A percentile compares a stretch with the other conserved stretches of the same genome.
These are phyloP conservation scores for Hydroisotoma schaefferi DNA, from an alignment of 2,888 invertebrate species.

Conservation along the genomic window DNA sequence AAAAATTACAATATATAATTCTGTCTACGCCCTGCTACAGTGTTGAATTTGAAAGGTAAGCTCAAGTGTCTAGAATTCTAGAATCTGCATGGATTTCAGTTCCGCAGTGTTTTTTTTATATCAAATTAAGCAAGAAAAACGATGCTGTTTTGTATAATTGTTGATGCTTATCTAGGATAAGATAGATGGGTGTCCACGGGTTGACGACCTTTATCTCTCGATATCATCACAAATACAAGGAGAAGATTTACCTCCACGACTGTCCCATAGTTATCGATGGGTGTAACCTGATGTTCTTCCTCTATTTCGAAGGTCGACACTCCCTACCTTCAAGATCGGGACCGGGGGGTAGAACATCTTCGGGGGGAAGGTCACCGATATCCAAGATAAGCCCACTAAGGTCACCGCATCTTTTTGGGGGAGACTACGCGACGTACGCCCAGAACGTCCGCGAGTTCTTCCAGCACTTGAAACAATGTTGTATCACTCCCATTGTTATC, in stretches of 20 bases:
- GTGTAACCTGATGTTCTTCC: conserved; percentile 67
- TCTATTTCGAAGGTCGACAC: conserved; percentile 56
- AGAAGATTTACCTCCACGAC: conserved; percentile 63
- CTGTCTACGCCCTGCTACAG: too few species aligned
- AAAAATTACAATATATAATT: too few species aligned
- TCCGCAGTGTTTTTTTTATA: too few species aligned
- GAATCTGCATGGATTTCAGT: too few species aligned
- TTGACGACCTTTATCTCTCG: conserved; percentile 69
- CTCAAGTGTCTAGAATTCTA: too few species aligned
- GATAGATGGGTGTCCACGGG: conserved; percentile 76
- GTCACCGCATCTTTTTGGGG: conserved; percentile 62
- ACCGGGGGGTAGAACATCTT: not conserved
- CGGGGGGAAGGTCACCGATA: not conserved
- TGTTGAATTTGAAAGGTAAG: too few species aligned
- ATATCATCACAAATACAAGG: conserved; percentile 57
- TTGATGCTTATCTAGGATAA: too few species aligned
- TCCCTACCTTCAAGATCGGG: not conserved
- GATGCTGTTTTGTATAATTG: too few species aligned
- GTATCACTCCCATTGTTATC: conserved; percentile 68
- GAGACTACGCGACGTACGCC: conserved; percentile 78
- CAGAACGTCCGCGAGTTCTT: conserved; percentile 65
- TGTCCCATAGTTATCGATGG: conserved; percentile 75
- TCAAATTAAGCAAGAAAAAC: too few species aligned
- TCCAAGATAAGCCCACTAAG: conserved; percentile 43
- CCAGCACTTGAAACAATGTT: conserved; percentile 64